A percentile compares a stretch with the other conserved stretches of the same genome.
Conservation (phyloP, 1,140 invertebrate genomes). For the Papilio helenus region DNA sequence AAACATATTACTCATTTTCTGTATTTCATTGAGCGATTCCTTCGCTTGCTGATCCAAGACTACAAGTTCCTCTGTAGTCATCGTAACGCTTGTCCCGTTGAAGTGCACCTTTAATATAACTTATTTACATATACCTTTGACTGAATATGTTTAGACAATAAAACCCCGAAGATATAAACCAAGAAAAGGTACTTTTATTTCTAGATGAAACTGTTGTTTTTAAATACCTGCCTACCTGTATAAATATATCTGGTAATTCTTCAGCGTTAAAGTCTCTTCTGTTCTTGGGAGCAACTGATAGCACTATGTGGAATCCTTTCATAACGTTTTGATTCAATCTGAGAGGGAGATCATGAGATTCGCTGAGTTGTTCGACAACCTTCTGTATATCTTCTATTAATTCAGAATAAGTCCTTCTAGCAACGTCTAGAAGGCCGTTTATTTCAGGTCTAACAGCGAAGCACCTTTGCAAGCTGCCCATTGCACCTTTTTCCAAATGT, state of each 20-base stretch:
- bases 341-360: slow-evolving; percentile 86
- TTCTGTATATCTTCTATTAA: slow-evolving; percentile 90
- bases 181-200: no score
- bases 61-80: slow-evolving; percentile 91
- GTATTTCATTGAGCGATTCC: slow-evolving; percentile 90
- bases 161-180: neutral
- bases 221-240: slow-evolving; percentile 81
- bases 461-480: slow-evolving; percentile 90
- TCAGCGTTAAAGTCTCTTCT: slow-evolving; percentile 78
- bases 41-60: slow-evolving; percentile 87
- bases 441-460: slow-evolving; percentile 92
- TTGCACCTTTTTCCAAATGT: slow-evolving; percentile 84
- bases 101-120: slow-evolving; percentile 83
- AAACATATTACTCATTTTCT: slow-evolving; percentile 91
- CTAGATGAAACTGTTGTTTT: no score
- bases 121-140: neutral
- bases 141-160: neutral
- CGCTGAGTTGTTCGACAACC: slow-evolving; percentile 85
- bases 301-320: slow-evolving; percentile 90
- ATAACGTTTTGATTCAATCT: slow-evolving; percentile 86
- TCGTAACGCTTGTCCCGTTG: slow-evolving; percentile 85
- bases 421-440: slow-evolving; percentile 90
- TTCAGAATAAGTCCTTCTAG: slow-evolving; percentile 90
- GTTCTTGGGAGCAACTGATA: slow-evolving; percentile 80
- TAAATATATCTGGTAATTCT: slow-evolving; percentile 86